These are phyloP conservation scores for Scaptomyza montana DNA, from an alignment of 1,140 invertebrate genomes.

Conservation along the genomic window DNA sequence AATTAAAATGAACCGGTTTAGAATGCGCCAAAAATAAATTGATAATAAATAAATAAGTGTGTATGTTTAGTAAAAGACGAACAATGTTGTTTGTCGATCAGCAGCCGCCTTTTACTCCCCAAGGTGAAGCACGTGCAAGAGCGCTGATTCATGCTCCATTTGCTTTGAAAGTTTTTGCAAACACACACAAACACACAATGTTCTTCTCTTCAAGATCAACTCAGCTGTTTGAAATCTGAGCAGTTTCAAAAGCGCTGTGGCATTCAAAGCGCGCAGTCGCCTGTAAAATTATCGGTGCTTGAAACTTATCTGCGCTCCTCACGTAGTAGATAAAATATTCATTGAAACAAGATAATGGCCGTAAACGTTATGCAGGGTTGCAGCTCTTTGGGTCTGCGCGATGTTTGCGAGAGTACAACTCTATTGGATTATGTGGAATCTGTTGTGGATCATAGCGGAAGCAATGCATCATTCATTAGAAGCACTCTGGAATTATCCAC, in stretches of 20 bases:
- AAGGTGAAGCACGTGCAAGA: slow-evolving; percentile 75
- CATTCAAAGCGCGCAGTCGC: slow-evolving; percentile 45
- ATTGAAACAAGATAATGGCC: slow-evolving; percentile 30
- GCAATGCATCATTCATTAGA: slow-evolving; percentile 1
- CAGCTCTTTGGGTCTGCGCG: slow-evolving; percentile 14
- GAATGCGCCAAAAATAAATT: slow-evolving; percentile 37
- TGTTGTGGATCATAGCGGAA: not conserved
- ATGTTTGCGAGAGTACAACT: slow-evolving; percentile 37
- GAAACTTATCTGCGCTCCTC: slow-evolving; percentile 56
- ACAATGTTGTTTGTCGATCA: slow-evolving; percentile 47
- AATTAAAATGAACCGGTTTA: slow-evolving; percentile 40
- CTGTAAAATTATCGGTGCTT: not conserved
- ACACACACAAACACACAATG: slow-evolving; percentile 1
- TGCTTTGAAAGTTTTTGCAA: slow-evolving; percentile 54
- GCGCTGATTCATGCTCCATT: slow-evolving; percentile 72
- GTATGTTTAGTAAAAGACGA: slow-evolving; percentile 3
- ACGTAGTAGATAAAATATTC: slow-evolving; percentile 42
- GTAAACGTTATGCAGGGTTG: slow-evolving; percentile 43
- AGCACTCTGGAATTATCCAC: slow-evolving; percentile 7
- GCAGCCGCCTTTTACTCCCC: slow-evolving; percentile 71
- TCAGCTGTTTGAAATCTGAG: slow-evolving; percentile 38
- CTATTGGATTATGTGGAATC: slow-evolving; percentile 12
- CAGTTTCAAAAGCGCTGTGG: slow-evolving; percentile 54
- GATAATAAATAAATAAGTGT: slow-evolving; percentile 4
- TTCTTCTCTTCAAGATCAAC: slow-evolving; percentile 33